Evolutionary conservation across 2,888 invertebrate genomes (phyloP).

Genomic region (Hydropsyche betteni): DNA sequence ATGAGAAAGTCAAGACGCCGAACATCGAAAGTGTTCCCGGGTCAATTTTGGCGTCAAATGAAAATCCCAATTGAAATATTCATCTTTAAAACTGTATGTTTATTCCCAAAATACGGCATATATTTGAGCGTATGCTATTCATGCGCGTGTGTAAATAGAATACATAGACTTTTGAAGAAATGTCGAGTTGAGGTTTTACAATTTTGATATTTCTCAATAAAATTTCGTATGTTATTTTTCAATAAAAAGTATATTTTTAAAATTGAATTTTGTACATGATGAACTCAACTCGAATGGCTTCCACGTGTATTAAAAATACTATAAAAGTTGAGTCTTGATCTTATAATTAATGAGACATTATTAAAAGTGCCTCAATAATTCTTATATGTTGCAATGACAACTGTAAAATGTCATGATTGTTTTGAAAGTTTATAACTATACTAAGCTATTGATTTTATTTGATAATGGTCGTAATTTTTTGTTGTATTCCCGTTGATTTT

Average conservation of each 20-base stretch:
- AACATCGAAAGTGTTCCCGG: conserved; percentile 9
- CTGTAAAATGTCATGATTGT: neutral
- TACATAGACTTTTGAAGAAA: too few relatives aligned
- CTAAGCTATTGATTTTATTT: neutral
- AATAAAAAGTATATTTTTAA: too few relatives aligned
- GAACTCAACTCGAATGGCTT: conserved; percentile 24
- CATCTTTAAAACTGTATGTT: neutral
- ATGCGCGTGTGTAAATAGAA: too few relatives aligned
- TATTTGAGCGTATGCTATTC: neutral
- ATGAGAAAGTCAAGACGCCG: conserved; percentile 42
- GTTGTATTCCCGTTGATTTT: too few relatives aligned
- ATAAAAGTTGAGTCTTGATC: conserved; percentile 23
- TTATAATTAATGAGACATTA: conserved; percentile 32
- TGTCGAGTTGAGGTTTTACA: too few relatives aligned
- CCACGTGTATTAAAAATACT: conserved; percentile 29
- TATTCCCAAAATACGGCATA: neutral
- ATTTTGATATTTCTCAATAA: too few relatives aligned
- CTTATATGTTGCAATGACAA: neutral
- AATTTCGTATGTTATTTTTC: too few relatives aligned
- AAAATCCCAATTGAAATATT: too few relatives aligned
- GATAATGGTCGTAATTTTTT: neutral
- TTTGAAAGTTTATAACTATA: neutral
- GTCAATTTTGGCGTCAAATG: conserved; percentile 12
- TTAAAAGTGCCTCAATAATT: conserved; percentile 32
- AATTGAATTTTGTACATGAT: too few relatives aligned